These are phyloP conservation scores for Percopsis transmontana DNA, from an alignment of 2,113 vertebrate species.

Conservation along the genomic window DNA sequence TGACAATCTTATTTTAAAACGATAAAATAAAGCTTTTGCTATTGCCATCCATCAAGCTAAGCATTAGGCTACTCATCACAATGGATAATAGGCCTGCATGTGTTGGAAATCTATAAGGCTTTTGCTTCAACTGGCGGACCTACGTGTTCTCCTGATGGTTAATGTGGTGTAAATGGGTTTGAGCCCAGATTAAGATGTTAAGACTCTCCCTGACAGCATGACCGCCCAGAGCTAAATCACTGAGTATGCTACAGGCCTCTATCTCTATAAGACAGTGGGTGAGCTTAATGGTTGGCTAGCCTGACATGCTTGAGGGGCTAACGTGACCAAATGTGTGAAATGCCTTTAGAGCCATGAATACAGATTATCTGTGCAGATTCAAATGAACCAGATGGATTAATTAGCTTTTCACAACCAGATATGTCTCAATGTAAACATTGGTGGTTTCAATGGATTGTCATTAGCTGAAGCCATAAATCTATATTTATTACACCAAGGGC, in stretches of 20 bases:
- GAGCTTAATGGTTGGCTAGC: neutral
- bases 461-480: constrained; percentile 25
- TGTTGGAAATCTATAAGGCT: constrained; percentile 7
- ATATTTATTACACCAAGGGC: too few species aligned
- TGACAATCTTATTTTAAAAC: neutral
- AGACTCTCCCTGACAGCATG: constrained; percentile 22
- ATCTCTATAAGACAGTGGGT: constrained; percentile 5
- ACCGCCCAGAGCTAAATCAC: constrained; percentile 1
- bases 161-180: constrained; percentile 36
- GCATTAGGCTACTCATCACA: neutral
- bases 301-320: neutral
- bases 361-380: neutral
- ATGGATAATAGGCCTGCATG: neutral
- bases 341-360: neutral
- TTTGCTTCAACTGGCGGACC: constrained; percentile 13
- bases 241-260: constrained; percentile 14
- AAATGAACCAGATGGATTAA: neutral
- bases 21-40: neutral
- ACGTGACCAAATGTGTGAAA: neutral
- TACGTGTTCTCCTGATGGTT: constrained; percentile 26
- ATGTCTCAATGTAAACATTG: neutral
- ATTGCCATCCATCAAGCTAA: neutral
- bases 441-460: neutral
- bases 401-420: neutral
- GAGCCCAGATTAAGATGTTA: constrained; percentile 34